phyloP scores from a whole-genome alignment of 2,797 vertebrate species.

The Phataginus tricuspis region DNA sequence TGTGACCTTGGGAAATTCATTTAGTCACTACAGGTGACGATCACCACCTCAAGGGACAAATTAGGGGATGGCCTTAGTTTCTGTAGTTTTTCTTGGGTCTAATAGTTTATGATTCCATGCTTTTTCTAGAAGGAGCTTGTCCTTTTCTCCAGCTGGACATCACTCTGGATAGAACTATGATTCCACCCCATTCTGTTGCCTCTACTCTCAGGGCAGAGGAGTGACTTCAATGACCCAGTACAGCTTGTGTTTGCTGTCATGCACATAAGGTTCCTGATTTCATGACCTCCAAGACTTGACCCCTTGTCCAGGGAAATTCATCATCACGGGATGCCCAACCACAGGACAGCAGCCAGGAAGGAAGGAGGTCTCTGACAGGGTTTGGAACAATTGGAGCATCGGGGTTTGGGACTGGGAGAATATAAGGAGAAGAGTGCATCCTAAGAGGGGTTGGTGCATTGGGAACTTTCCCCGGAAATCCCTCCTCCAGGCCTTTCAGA shows the following conservation, averaged over 20 bases:
- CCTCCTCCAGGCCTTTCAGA: conserved; percentile 32
- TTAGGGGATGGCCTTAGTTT: neutral
- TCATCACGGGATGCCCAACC: neutral
- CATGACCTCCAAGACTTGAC: too few relatives aligned
- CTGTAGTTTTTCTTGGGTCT: neutral
- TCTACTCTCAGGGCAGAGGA: neutral
- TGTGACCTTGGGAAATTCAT: neutral
- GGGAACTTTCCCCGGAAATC: conserved; percentile 25
- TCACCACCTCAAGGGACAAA: neutral
- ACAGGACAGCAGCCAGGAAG: neutral
- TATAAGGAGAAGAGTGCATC: neutral
- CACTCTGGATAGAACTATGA: neutral
- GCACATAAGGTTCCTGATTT: too few relatives aligned
- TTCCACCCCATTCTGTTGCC: neutral
- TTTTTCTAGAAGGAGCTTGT: neutral
- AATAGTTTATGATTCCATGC: neutral
- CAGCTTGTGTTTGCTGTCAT: neutral
- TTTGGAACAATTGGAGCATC: neutral
- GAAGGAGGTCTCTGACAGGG: neutral
- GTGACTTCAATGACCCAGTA: neutral
- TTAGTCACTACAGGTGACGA: neutral
- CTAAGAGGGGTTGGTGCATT: neutral
- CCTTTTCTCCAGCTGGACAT: neutral
- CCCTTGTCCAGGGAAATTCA: neutral
- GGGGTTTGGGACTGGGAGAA: neutral